Evolutionary conservation across 2,888 invertebrate species (phyloP).

Genomic region (Pheosia gnoma): DNA sequence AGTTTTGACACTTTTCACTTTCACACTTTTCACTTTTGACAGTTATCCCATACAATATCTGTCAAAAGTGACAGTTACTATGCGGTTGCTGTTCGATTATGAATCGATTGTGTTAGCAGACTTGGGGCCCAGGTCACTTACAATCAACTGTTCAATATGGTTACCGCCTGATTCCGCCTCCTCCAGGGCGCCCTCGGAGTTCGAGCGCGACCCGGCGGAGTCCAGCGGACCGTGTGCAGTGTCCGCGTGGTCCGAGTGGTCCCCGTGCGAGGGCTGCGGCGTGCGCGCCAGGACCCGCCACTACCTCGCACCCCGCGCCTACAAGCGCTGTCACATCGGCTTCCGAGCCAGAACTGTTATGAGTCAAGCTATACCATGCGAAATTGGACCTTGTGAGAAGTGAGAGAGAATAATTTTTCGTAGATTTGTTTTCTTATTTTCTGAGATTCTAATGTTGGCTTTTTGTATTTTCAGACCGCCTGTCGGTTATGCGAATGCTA

Average conservation of each 20-base stretch:
- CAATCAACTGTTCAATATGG: no score
- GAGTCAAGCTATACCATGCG: conserved; percentile 77
- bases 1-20: no score
- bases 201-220: conserved; percentile 75
- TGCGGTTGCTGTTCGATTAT: no score
- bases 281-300: conserved; percentile 88
- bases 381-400: conserved; percentile 70
- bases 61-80: no score
- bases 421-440: not conserved
- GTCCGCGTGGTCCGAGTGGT: conserved; percentile 91
- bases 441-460: conserved; percentile 1
- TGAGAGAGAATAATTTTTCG: conserved; percentile 30
- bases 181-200: conserved; percentile 69
- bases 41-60: no score
- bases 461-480: conserved; percentile 58
- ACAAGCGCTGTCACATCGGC: conserved; percentile 85
- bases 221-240: conserved; percentile 85
- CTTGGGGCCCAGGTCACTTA: no score
- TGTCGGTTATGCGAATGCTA: conserved; percentile 54
- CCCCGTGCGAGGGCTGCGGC: conserved; percentile 88
- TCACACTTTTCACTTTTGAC: no score
- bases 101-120: no score
- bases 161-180: no score
- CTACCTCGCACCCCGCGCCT: conserved; percentile 85
- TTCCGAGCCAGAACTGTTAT: conserved; percentile 65